Evolutionary conservation across 2,888 invertebrate genomes (phyloP), one percentile per base, ranked within the genome.

Genomic region (Glyphotaelius pellucidus): DNA sequence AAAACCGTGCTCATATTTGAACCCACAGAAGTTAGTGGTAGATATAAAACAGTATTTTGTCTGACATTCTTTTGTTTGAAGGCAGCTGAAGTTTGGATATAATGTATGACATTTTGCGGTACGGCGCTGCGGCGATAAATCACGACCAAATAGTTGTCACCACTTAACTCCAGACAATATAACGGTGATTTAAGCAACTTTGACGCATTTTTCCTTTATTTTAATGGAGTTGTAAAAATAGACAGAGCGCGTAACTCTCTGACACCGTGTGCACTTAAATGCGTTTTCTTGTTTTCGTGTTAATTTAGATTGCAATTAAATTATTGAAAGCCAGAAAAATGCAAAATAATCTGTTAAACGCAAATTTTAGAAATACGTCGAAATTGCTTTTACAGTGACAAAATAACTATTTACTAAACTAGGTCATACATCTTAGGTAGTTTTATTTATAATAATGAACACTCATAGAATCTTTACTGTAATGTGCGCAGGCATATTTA

Each of bases 111-210:
- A 92, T 90, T 92, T 92, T 91, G 92, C 93, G 92, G 93, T 91
- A 83, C 35, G 42, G 93, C 92, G 90, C 35, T 84, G 93, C 87
- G 90, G 80, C 90, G 47, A 42, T 93, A 93, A 93, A 93, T 93
- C 92, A 93, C 93, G 80, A 86, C 91, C 91, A 90, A 93, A 93
- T 92, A 92, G 92, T 92, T 93, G 93, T 93, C 93, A 91, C 92
- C 93, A 92, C 93, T 93, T 93, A 92, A 90, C 93, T 92, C 92
- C 93, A 91, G 93, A 93, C 93, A 93, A 93, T 93, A 93, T 92
- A 92, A 92, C 93, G 92, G 92, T 93, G 93, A 92, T 92, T 92
- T 92, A 93, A 92, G 90, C 91, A 91, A 90, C 90, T 89, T 92
- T 87, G 90, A 92, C 87, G 90, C 91, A 92, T 93, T 92, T 92